These are phyloP conservation scores for Sebastes aleutianus DNA, from an alignment of 2,797 vertebrate species.

Conservation along the genomic window DNA sequence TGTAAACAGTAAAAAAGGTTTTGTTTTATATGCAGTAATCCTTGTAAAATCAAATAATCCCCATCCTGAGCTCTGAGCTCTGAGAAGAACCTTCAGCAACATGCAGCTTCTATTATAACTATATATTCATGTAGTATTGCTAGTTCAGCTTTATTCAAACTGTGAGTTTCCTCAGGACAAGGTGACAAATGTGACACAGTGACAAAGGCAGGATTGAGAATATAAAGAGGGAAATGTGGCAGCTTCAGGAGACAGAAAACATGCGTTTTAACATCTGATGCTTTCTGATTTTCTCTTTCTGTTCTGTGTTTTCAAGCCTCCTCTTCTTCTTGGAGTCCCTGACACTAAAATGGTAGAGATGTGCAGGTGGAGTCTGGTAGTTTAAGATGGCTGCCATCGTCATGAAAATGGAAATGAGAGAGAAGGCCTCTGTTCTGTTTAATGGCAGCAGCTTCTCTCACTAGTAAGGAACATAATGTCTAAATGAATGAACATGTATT, in stretches of 20 bases:
- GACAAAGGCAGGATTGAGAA: not conserved
- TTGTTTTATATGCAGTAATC: not conserved
- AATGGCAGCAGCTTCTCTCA: not conserved
- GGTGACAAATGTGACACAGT: not conserved
- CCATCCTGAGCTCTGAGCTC: not conserved
- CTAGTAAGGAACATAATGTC: not conserved
- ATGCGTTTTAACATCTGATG: not conserved
- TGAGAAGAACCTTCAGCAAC: too few relatives aligned
- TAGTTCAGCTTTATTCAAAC: not conserved
- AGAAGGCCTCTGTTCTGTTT: not conserved
- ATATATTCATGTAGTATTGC: not conserved
- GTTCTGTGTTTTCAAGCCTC: not conserved
- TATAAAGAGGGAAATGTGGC: rapidly evolving
- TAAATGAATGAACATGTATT: not conserved
- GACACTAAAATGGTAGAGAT: not conserved
- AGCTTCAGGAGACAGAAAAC: not conserved
- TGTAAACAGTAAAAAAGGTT: too few relatives aligned
- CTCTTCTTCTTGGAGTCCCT: not conserved
- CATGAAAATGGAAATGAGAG: not conserved
- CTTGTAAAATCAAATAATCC: not conserved
- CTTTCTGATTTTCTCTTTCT: not conserved
- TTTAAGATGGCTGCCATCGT: not conserved
- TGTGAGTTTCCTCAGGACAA: not conserved
- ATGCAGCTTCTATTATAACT: not conserved
- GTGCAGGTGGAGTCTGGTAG: not conserved